Conservation (phyloP, 2,797 vertebrate genomes). For the Yasuhikotakia modesta region DNA sequence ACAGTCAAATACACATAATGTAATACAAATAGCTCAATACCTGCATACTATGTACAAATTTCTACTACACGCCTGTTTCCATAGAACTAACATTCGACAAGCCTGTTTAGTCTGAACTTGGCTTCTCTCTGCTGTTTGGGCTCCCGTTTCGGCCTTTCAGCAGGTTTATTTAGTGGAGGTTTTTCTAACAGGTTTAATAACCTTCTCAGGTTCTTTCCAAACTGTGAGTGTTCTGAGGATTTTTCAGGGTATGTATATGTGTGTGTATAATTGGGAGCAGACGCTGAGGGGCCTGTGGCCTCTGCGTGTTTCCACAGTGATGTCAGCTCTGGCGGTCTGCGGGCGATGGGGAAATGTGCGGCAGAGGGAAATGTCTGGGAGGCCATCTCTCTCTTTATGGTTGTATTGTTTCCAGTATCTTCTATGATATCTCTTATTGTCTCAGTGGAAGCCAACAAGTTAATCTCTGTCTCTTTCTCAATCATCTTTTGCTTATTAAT, state of each 20-base stretch:
- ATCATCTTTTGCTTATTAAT: background rate
- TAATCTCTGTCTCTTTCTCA: background rate
- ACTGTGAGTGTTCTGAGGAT: conserved; percentile 46
- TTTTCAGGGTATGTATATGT: conserved; percentile 32
- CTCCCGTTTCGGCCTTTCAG: conserved; percentile 23
- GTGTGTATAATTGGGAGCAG: conserved; percentile 77
- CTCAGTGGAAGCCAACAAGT: background rate
- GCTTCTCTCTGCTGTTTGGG: conserved; percentile 4
- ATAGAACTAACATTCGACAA: background rate
- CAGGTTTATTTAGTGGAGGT: conserved; percentile 65
- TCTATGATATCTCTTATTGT: background rate
- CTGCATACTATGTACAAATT: background rate
- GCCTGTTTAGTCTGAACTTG: background rate
- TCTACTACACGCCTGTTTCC: background rate
- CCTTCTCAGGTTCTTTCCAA: conserved; percentile 65
- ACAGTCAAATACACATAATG: background rate
- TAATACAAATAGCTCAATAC: background rate
- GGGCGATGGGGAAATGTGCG: conserved; percentile 61
- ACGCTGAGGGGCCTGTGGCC: conserved; percentile 69
- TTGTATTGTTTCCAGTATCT: conserved; percentile 18
- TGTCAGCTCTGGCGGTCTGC: conserved; percentile 70
- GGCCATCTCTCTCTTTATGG: conserved; percentile 20
- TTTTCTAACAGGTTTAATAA: conserved; percentile 69
- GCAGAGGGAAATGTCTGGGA: conserved; percentile 65
- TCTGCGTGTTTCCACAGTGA: conserved; percentile 75